Base-by-base conservation (phyloP, 2,113 vertebrate species). In the Seriola aureovittata region DNA sequence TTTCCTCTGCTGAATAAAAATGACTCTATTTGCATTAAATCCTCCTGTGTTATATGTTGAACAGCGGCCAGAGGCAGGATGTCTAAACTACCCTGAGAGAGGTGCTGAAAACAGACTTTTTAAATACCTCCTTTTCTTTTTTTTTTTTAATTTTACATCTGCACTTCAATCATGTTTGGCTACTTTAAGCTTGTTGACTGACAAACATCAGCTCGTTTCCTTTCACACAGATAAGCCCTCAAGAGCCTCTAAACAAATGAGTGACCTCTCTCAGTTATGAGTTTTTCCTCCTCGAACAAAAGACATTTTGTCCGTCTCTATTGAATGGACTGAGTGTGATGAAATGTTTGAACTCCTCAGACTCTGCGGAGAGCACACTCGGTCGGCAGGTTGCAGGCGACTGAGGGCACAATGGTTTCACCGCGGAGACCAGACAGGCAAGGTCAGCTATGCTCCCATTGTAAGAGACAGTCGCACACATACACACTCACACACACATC, bases 361-460 rank as follows among this genome's bases (percentile, higher is more conserved):
- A 63, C 63, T 38, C 65, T 17, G 29, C 2, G 44, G 32, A 14
- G 60, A 50, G 17, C 13, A 17, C 36, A 59, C 62, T 80, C 2
- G 13, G 68, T 50, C 2, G 69, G 87, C 88, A 89, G 88, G 90
- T 89, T 29, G 85, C 73, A 78, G 64, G 42, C 58, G 23, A 52
- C 21, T 8, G 16, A 58, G 57, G 25, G 25, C 72, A 85, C 80
- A 82, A 76, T 62, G 80, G 75, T 23, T 89, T 92, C 78, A 90
- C 90, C 91, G 75, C 1, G 85, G 91, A 93, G 85, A 93, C 90
- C 71, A 76, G 88, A 74, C 60, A 50, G 67, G 89, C 85, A 68
- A 87, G 80, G 85, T 88, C 77, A 87, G 64, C 84, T 84, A 93
- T 89, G 85, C 29, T 21, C 8, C 42, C 78, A 67, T 23, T 81